Evolutionary conservation across 2,888 invertebrate genomes (phyloP).

Genomic region (Hyposoter didymator): DNA sequence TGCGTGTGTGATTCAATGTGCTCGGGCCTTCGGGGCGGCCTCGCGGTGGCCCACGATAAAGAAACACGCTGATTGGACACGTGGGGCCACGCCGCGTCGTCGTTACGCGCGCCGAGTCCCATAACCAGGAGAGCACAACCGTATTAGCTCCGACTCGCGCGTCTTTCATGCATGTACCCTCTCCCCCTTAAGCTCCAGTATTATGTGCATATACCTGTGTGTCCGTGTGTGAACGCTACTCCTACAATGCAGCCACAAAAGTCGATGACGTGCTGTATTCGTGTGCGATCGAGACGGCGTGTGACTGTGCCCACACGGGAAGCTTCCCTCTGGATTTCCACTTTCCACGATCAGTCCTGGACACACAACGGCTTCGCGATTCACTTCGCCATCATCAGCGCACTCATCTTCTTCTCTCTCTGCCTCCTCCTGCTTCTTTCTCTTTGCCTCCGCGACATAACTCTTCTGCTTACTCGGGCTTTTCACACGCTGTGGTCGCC

Average conservation of each 20-base stretch:
- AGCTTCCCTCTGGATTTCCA: conserved; percentile 62
- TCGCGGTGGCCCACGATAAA: conserved; percentile 78
- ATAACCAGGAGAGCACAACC: conserved; percentile 59
- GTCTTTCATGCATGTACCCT: conserved; percentile 40
- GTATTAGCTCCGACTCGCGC: conserved; percentile 66
- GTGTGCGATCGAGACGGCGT: conserved; percentile 38
- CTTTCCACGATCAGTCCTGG: conserved; percentile 60
- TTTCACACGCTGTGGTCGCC: conserved; percentile 46
- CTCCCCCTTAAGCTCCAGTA: conserved; percentile 45
- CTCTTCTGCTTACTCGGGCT: conserved; percentile 39
- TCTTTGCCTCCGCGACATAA: not conserved
- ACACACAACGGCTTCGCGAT: conserved; percentile 22
- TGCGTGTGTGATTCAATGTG: conserved; percentile 20
- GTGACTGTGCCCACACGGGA: conserved; percentile 55
- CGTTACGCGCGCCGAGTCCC: conserved; percentile 72
- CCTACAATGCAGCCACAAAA: conserved; percentile 10
- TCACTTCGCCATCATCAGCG: conserved; percentile 41
- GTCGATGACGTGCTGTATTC: not conserved
- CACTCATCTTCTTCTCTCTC: conserved; percentile 34
- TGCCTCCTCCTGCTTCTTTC: conserved; percentile 9
- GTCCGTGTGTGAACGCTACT: conserved; percentile 15
- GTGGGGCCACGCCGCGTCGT: conserved; percentile 76
- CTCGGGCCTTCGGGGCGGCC: conserved; percentile 67
- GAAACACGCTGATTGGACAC: conserved; percentile 82
- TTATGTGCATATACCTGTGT: conserved; percentile 50